phyloP scores from a whole-genome alignment of 2,888 invertebrate genomes.

The Rhagonycha fulva region DNA sequence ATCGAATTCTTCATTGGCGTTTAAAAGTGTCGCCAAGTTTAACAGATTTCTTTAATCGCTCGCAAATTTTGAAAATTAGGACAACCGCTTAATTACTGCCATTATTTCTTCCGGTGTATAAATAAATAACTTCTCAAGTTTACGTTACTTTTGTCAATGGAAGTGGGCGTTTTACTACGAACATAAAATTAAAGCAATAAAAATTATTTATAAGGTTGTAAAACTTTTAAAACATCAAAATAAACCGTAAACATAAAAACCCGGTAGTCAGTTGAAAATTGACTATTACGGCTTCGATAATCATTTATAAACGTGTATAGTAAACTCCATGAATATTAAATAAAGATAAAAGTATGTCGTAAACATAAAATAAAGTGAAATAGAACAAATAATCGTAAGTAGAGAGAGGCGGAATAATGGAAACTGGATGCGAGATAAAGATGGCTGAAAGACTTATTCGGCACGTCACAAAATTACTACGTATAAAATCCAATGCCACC shows the following conservation, averaged over 20 bases:
- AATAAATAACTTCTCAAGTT: neutral
- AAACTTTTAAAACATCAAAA: conserved; percentile 45
- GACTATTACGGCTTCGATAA: conserved; percentile 41
- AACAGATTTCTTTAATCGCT: neutral
- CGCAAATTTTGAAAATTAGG: neutral
- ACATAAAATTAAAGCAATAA: conserved; percentile 26
- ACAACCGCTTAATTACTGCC: neutral
- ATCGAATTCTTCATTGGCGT: neutral
- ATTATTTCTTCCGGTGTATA: neutral
- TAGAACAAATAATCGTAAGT: conserved; percentile 13
- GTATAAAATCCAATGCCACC: conserved; percentile 44
- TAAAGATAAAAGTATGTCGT: conserved; percentile 18
- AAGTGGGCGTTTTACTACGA: conserved; percentile 25
- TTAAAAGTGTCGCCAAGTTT: neutral
- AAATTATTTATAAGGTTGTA: conserved; percentile 36
- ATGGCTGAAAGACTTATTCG: conserved; percentile 12
- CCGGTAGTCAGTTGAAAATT: conserved; percentile 30
- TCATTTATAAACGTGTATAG: conserved; percentile 5
- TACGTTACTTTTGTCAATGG: conserved; percentile 18
- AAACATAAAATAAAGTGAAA: conserved; percentile 13
- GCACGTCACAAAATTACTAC: conserved; percentile 29
- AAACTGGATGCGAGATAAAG: neutral
- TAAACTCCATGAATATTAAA: conserved; percentile 17
- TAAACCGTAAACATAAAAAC: conserved; percentile 46
- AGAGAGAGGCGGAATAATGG: conserved; percentile 2